A percentile compares a stretch with the other conserved stretches of the same genome.
phyloP scores from a whole-genome alignment of 1,140 invertebrate genomes.

The Nixonia krombeini region DNA sequence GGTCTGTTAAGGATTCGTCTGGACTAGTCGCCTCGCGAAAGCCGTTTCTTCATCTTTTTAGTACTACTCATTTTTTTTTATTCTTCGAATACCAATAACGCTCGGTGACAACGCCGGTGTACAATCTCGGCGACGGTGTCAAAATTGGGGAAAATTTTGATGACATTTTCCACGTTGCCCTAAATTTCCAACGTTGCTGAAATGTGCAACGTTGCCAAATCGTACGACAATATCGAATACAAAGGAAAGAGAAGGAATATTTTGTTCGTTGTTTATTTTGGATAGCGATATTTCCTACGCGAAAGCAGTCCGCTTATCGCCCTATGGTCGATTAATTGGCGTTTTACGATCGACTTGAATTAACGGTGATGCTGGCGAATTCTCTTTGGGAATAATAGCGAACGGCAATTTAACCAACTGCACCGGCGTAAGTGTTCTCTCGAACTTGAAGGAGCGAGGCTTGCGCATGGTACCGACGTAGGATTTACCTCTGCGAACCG shows the following conservation, averaged over 20 bases:
- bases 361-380: background rate
- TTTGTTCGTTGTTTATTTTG: background rate
- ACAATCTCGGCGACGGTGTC: no score
- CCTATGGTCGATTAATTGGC: background rate
- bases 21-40: no score
- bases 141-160: no score
- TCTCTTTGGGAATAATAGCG: background rate
- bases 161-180: no score
- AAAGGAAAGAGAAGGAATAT: background rate
- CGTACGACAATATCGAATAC: background rate
- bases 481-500: constrained; percentile 1
- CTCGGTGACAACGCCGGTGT: no score
- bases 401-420: background rate
- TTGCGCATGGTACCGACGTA: constrained; percentile 1
- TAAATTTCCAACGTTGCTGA: no score
- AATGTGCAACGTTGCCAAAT: no score
- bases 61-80: no score
- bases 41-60: no score
- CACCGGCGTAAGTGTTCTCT: background rate
- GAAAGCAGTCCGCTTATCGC: background rate
- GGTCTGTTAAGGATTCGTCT: no score
- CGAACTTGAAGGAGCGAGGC: background rate
- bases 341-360: background rate
- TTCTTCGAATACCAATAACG: no score
- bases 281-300: no score